phyloP scores from a whole-genome alignment of 2,113 vertebrate species.

The Carollia perspicillata region DNA sequence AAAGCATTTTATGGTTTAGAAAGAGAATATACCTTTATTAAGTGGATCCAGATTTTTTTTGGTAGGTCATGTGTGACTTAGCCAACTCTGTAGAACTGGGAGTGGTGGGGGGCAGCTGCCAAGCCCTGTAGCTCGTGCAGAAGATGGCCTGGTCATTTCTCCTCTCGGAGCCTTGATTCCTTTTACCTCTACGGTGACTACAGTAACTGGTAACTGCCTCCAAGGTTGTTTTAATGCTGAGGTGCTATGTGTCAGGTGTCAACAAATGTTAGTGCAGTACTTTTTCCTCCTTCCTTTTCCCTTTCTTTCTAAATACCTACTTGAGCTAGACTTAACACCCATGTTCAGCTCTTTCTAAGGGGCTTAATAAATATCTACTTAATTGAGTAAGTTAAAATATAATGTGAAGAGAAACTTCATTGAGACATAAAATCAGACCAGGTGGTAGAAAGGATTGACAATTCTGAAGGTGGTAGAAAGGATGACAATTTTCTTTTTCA shows the following conservation, averaged over 20 bases:
- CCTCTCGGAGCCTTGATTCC: neutral
- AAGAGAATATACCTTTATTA: neutral
- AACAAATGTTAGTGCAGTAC: neutral
- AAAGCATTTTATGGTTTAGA: neutral
- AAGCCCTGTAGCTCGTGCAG: neutral
- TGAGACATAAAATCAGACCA: neutral
- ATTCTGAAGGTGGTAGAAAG: neutral
- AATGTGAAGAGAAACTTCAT: neutral
- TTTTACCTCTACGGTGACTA: neutral
- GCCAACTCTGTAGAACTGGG: neutral
- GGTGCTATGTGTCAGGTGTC: neutral
- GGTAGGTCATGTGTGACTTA: neutral
- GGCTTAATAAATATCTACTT: neutral
- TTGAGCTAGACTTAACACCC: neutral
- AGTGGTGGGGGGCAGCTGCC: neutral
- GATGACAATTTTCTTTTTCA: neutral
- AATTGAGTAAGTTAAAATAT: constrained; percentile 5
- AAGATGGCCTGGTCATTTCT: neutral
- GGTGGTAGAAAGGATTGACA: neutral
- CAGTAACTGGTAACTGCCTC: neutral
- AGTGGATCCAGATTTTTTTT: neutral
- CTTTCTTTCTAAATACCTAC: neutral
- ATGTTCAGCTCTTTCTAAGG: neutral
- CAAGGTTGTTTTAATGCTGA: neutral
- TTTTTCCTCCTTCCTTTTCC: neutral